Percentiles rank a stretch among this genome's conserved stretches.
Conservation (phyloP, 2,797 vertebrate species). For the Dipus sagitta region DNA sequence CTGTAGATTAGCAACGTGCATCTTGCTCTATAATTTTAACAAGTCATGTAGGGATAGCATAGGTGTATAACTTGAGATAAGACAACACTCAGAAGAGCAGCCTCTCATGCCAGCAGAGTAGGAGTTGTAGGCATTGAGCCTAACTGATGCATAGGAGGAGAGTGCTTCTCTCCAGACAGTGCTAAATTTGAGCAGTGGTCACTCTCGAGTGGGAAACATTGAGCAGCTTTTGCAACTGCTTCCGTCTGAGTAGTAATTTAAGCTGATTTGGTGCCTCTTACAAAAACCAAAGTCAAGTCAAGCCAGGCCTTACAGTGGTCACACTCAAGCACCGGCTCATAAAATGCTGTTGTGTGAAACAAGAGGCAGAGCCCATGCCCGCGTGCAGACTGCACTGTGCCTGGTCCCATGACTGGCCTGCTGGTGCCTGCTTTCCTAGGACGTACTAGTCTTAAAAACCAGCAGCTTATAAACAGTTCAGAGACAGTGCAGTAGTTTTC, state of each 20-base stretch:
- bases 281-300: not conserved
- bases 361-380: fast-evolving
- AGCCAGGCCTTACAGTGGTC: not conserved
- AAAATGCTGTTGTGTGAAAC: not conserved
- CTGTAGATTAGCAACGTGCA: not conserved
- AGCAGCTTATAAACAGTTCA: fast-evolving
- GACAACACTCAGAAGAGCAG: not conserved
- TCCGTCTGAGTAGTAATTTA: not conserved
- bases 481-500: not conserved
- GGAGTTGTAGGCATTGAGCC: not conserved
- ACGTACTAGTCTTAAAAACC: fast-evolving
- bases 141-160: fast-evolving
- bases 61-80: not conserved
- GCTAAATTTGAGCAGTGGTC: fast-evolving
- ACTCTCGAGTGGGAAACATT: fast-evolving
- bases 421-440: not conserved
- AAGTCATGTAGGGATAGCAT: not conserved
- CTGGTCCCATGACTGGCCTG: fast-evolving
- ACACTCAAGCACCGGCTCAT: fast-evolving
- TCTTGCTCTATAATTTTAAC: not conserved
- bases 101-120: not conserved
- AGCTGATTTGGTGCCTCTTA: not conserved
- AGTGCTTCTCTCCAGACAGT: not conserved
- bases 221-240: not conserved
- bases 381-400: fast-evolving